Conservation (phyloP, 2,888 invertebrate species). For the Drosophila gaucha region DNA sequence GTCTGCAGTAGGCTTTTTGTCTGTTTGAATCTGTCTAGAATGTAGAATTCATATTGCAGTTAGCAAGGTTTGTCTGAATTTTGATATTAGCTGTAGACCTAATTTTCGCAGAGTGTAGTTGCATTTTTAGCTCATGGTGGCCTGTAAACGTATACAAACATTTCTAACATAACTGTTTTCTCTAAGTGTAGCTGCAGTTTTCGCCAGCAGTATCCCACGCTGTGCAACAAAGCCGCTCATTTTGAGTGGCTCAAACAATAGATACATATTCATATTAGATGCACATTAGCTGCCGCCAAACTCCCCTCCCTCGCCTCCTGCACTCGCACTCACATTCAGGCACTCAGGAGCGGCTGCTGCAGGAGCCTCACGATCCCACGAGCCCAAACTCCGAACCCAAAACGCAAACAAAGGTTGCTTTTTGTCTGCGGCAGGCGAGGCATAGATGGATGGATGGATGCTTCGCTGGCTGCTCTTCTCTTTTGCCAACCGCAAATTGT, state of each 20-base stretch:
- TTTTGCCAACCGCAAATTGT: constrained; percentile 74
- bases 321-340: constrained; percentile 57
- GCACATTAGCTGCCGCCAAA: constrained; percentile 79
- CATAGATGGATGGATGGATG: constrained; percentile 47
- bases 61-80: too few relatives aligned
- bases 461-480: constrained; percentile 32
- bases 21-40: too few relatives aligned
- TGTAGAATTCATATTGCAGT: too few relatives aligned
- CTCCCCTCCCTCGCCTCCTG: constrained; percentile 1
- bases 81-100: too few relatives aligned
- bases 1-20: too few relatives aligned
- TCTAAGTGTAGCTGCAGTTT: neutral
- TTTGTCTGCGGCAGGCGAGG: constrained; percentile 59
- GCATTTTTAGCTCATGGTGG: neutral
- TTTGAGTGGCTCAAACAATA: constrained; percentile 62
- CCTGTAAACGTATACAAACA: neutral
- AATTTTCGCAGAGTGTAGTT: neutral
- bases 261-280: constrained; percentile 81
- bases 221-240: constrained; percentile 55
- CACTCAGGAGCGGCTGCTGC: constrained; percentile 37
- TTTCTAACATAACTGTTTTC: neutral
- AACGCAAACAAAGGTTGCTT: constrained; percentile 67
- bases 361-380: constrained; percentile 33
- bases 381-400: constrained; percentile 22
- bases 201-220: constrained; percentile 58